Base-by-base conservation (phyloP, 2,797 vertebrate genomes). In the Hemitrygon akajei region DNA sequence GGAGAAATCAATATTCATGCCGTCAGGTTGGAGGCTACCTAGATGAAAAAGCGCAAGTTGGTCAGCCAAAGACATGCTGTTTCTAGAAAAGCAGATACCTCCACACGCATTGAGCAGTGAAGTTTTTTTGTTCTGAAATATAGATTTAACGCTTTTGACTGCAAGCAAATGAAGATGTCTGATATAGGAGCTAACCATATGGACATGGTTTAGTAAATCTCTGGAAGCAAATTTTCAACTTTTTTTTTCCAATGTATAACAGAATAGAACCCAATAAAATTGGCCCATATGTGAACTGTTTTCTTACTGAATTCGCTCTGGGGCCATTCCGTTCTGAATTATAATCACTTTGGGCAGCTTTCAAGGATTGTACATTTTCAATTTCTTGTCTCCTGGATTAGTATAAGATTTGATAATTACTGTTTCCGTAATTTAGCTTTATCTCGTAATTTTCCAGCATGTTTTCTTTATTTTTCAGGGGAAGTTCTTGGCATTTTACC, bases 401-500 rank as follows among this genome's bases (percentile, higher is more conserved):
- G 30, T 92, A 20, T 30, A 82, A 37, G 25, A 37, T 56, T 89
- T 25, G 58, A 84, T 22, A 76, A 47, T 77, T 94, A 47, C 27
- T 4, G n/a, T 10, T 89, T 14, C 40, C 10, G 9, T 93, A 47
- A 27, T 37, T 63, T 75, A 27, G 76, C n/a, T 75, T 47, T 56
- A 34, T 56, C 25, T 10, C 58, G 14, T 75, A 4, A 11, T 22
- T 69, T 89, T 20, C 27, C n/a, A 40, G 86, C 37, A 60, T 40
- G 12, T 25, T 18, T 91, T 9, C 16, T 58, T 58, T 40, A 25
- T 87, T 86, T 73, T 95, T 94, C 94, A 99, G 99, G 98, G 98
- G 69, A 99, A 99, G 96, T 99, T 99, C 95, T 98, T 98, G 95
- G 98, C 99, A 94, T 99, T 99, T 97, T 99, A 99, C 96, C 98